Evolutionary conservation across 2,113 vertebrate species (phyloP).

Genomic region (Percopsis transmontana): DNA sequence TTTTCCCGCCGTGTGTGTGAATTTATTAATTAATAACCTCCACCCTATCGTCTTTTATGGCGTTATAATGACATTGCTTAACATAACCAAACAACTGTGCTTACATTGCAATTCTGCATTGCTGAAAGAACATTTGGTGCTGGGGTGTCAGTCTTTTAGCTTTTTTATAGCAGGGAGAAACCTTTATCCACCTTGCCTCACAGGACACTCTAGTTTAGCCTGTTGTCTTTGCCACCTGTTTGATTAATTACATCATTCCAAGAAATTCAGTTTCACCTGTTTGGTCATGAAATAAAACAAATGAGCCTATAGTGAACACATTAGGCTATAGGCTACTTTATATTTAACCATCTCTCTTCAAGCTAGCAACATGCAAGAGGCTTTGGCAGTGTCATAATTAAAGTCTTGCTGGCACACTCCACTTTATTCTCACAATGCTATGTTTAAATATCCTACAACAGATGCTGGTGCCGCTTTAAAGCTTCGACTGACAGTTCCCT

Average conservation of each 20-base stretch:
- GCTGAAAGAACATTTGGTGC: conserved; percentile 20
- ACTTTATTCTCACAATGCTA: conserved; percentile 22
- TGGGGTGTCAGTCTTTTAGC: conserved; percentile 24
- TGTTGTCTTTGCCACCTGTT: conserved; percentile 1
- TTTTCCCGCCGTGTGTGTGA: neutral
- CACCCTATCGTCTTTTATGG: neutral
- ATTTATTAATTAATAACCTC: neutral
- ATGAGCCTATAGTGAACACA: neutral
- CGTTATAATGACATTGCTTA: neutral
- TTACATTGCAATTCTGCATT: neutral
- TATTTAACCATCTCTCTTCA: neutral
- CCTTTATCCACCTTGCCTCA: conserved; percentile 35
- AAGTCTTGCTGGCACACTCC: conserved; percentile 6
- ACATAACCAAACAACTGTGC: conserved; percentile 6
- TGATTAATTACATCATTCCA: conserved; percentile 22
- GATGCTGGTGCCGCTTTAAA: conserved; percentile 33
- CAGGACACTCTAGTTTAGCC: conserved; percentile 32
- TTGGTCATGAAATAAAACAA: neutral
- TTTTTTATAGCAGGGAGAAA: conserved; percentile 43
- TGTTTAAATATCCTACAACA: conserved; percentile 24
- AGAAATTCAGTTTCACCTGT: neutral
- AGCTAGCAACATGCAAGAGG: neutral
- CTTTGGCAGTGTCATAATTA: neutral
- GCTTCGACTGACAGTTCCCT: conserved; percentile 19
- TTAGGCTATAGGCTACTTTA: too few species aligned